Evolutionary conservation across 2,888 invertebrate genomes (phyloP), one percentile per base, ranked within the genome.

Genomic region (Catocala sponsa): DNA sequence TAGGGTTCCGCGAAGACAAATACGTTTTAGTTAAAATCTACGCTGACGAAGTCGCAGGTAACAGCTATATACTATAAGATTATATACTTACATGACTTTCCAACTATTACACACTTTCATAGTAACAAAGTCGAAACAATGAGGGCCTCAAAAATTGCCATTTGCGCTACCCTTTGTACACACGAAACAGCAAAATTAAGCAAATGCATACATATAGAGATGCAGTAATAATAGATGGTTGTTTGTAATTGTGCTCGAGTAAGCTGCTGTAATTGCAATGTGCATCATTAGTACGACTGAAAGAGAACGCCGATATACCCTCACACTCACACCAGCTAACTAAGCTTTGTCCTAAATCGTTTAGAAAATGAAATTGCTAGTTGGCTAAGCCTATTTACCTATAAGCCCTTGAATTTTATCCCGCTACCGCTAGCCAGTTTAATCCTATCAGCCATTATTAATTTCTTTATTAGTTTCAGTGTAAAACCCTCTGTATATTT

Each of bases 181-280:
- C 46, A 58, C 54, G 49, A 65, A 63, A 68, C 59, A 49, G 72
- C 66, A 74, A 78, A 79, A 79, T 83, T 80, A 81, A 83, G 80
- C 81, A 80, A 82, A 82, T 81, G 75, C 74, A 70, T 74, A 71
- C 68, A 68, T 63, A 65, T 67, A 72, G 59, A 68, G 54, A 79
- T 67, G 70, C 70, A 68, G 80, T 82, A 87, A 87, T 86, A 84
- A 83, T 84, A 81, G 78, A 87, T 85, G 80, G 76, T 72, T 78
- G 79, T 84, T 83, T 79, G 78, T 83, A 82, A 85, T 84, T 83
- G 78, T 78, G 73, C 74, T 65, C 72, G 48, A 62, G 75, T 83
- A 81, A 82, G 79, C 83, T 83, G 78, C 78, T 78, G 79, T 86
- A 88, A 88, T 88, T 88, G 82, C 86, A 84, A 75, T 80, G 78